A percentile compares a stretch with the other conserved stretches of the same genome.
phyloP scores from a whole-genome alignment of 2,113 vertebrate species.

The Ellobius talpinus region DNA sequence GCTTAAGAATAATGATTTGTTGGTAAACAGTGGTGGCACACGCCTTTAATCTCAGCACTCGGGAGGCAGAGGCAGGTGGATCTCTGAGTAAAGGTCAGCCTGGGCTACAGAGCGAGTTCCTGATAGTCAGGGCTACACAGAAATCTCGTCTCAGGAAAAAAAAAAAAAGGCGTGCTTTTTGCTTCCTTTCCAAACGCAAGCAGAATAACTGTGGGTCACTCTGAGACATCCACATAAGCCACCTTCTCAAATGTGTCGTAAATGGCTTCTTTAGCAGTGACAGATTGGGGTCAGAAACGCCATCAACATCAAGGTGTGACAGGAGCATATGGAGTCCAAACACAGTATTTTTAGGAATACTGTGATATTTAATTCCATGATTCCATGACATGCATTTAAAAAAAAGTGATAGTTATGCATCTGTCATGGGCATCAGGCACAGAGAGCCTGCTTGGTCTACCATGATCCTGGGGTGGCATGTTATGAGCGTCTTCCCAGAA shows the following conservation, averaged over 20 bases:
- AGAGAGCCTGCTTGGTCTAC: not conserved
- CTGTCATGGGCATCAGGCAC: not conserved
- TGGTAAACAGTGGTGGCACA: not conserved
- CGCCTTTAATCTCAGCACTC: not conserved
- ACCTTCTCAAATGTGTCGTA: not conserved
- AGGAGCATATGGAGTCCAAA: not conserved
- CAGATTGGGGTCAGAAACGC: fast-evolving
- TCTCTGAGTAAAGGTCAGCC: no score
- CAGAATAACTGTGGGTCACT: not conserved
- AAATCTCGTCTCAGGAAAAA: not conserved
- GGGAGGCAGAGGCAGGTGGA: no score
- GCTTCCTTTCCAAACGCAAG: not conserved
- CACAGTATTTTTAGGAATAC: not conserved
- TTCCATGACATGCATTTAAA: not conserved
- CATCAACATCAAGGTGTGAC: no score
- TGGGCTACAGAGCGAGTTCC: no score
- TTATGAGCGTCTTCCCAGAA: not conserved
- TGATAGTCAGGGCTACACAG: not conserved
- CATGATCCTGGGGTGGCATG: not conserved
- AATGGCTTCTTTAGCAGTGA: fast-evolving
- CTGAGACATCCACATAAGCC: not conserved
- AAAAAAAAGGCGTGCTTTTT: not conserved
- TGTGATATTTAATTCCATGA: not conserved
- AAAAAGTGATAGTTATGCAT: not conserved
- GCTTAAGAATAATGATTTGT: not conserved